Conservation (phyloP, 2,113 vertebrate species). For the Leptobrachium leishanense region DNA sequence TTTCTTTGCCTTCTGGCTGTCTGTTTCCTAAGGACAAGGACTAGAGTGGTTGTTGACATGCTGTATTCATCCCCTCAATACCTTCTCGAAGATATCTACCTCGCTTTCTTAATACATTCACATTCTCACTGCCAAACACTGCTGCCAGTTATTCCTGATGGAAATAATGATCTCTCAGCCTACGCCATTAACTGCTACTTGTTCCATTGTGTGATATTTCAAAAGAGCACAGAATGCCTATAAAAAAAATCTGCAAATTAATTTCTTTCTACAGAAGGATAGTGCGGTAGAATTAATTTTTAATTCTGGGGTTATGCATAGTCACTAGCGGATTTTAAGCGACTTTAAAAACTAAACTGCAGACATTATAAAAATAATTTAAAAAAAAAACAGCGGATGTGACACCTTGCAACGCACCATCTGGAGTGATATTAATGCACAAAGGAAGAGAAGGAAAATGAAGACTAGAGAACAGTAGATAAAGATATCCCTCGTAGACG, state of each 20-base stretch:
- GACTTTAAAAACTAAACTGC: slow-evolving; percentile 11
- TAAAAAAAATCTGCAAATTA: slow-evolving; percentile 24
- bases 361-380: no score
- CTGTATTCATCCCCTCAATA: not conserved
- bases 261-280: slow-evolving; percentile 10
- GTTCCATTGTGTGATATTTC: not conserved
- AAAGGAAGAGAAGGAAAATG: not conserved
- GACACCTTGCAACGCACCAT: slow-evolving; percentile 1
- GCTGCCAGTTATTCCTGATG: not conserved
- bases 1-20: not conserved
- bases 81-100: not conserved
- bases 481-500: no score
- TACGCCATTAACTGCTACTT: not conserved
- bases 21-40: not conserved
- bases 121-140: not conserved
- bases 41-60: not conserved
- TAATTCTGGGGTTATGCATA: not conserved
- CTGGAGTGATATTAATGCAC: not conserved
- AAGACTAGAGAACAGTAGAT: no score
- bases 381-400: not conserved
- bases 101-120: not conserved
- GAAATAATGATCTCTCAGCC: not conserved
- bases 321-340: slow-evolving; percentile 18
- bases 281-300: not conserved
- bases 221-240: not conserved